A percentile compares a stretch with the other conserved stretches of the same genome.
These are phyloP conservation scores for Caenorhabditis plicata DNA, from an alignment of 2,888 invertebrate species.

Conservation along the genomic window DNA sequence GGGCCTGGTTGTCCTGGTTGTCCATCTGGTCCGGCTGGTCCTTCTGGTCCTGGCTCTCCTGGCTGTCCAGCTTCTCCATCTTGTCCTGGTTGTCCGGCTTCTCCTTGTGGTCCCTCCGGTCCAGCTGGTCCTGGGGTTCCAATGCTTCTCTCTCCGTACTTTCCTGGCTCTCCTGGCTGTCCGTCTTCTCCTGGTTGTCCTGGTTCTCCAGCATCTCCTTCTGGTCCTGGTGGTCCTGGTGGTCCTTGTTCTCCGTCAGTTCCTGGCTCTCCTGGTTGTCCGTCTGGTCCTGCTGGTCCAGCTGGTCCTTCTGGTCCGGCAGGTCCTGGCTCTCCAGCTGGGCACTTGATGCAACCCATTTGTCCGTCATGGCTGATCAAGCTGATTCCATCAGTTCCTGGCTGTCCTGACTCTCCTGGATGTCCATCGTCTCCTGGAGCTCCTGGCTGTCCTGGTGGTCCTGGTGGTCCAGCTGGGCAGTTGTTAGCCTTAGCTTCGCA, in stretches of 20 bases:
- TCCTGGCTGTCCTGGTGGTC: constrained; percentile 48
- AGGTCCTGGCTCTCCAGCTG: constrained; percentile 41
- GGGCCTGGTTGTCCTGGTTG: constrained; percentile 30
- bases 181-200: constrained; percentile 43
- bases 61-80: constrained; percentile 31
- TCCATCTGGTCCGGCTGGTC: constrained; percentile 37
- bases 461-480: constrained; percentile 48
- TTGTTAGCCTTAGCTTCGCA: constrained; percentile 37
- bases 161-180: constrained; percentile 72
- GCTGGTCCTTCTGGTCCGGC: constrained; percentile 47
- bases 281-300: constrained; percentile 44
- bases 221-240: constrained; percentile 47
- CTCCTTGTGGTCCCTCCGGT: constrained; percentile 43
- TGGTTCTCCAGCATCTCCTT: constrained; percentile 43
- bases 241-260: constrained; percentile 42
- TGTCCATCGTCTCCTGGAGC: constrained; percentile 40
- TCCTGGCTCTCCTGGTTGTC: constrained; percentile 50
- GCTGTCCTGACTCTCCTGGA: constrained; percentile 39
- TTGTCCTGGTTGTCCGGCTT: constrained; percentile 38
- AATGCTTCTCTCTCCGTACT: constrained; percentile 34
- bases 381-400: constrained; percentile 33
- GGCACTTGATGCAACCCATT: constrained; percentile 38
- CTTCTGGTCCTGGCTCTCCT: constrained; percentile 35
- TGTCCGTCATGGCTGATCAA: constrained; percentile 26
- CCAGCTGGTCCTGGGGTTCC: constrained; percentile 44